Evolutionary conservation across 2,888 invertebrate species (phyloP).

Genomic region (Campopleginae sp.): DNA sequence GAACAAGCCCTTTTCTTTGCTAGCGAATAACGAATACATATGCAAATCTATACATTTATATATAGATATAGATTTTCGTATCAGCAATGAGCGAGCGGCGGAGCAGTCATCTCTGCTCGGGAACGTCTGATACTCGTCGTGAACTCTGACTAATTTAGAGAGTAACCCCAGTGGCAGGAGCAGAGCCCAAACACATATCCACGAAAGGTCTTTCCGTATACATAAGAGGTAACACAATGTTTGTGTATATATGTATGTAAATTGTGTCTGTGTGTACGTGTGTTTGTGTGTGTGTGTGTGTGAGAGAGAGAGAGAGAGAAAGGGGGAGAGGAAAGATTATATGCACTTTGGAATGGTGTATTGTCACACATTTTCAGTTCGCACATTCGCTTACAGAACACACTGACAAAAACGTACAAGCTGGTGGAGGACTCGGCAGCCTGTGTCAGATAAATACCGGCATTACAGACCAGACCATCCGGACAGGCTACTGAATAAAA

Average conservation of each 20-base stretch:
- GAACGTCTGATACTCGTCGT: constrained; percentile 63
- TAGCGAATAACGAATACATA: not conserved
- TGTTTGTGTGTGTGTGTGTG: not conserved
- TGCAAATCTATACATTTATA: not conserved
- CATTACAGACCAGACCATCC: constrained; percentile 49
- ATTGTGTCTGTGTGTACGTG: not conserved
- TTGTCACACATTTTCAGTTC: constrained; percentile 38
- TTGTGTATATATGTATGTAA: constrained; percentile 2
- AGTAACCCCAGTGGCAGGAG: constrained; percentile 60
- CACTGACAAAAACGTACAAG: not conserved
- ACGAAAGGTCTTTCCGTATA: constrained; percentile 8
- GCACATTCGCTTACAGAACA: constrained; percentile 15
- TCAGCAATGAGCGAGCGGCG: not conserved
- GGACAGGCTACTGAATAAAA: constrained; percentile 65
- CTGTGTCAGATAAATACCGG: constrained; percentile 52
- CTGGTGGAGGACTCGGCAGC: constrained; percentile 12
- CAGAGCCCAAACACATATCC: constrained; percentile 26
- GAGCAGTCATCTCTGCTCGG: constrained; percentile 46
- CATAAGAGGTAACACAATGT: constrained; percentile 40
- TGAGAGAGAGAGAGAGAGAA: not conserved
- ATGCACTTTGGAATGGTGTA: constrained; percentile 40
- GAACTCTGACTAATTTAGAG: constrained; percentile 69
- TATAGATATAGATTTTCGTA: not conserved
- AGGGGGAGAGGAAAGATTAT: constrained; percentile 9
- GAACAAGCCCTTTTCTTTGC: constrained; percentile 2